Evolutionary conservation across 2,888 invertebrate genomes (phyloP).

Genomic region (Cheilosia urbana): DNA sequence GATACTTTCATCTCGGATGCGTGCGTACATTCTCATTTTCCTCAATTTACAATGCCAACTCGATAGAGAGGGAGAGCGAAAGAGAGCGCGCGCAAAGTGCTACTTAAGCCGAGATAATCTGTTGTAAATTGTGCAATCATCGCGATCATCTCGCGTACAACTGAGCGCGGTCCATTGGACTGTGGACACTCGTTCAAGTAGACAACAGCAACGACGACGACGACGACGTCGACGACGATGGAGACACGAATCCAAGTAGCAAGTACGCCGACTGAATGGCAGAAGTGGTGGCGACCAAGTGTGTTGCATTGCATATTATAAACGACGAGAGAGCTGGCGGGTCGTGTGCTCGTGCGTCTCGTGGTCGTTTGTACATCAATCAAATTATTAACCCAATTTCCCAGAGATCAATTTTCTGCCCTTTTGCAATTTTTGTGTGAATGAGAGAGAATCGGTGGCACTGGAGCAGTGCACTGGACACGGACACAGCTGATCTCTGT

Average conservation of each 20-base stretch:
- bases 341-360: conserved; percentile 41
- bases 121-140: conserved; percentile 74
- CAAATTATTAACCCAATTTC: conserved; percentile 76
- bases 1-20: conserved; percentile 48
- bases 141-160: conserved; percentile 69
- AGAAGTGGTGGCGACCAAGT: conserved; percentile 63
- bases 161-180: conserved; percentile 66
- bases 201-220: conserved; percentile 72
- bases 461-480: conserved; percentile 50
- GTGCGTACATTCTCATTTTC: conserved; percentile 64
- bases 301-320: conserved; percentile 15
- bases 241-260: conserved; percentile 29
- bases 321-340: conserved; percentile 31
- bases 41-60: conserved; percentile 43
- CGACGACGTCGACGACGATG: conserved; percentile 75
- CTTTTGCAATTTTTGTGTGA: conserved; percentile 76
- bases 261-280: conserved; percentile 66
- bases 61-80: conserved; percentile 36
- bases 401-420: conserved; percentile 73
- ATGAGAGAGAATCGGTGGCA: conserved; percentile 68
- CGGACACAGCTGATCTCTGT: conserved; percentile 59
- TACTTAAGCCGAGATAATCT: conserved; percentile 75
- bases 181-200: conserved; percentile 77
- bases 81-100: conserved; percentile 58
- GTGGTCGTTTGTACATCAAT: conserved; percentile 66